Percentiles rank a stretch among this genome's conserved stretches.
These are phyloP conservation scores for Lacerta viridis DNA, from an alignment of 2,797 vertebrate genomes.

Conservation along the genomic window DNA sequence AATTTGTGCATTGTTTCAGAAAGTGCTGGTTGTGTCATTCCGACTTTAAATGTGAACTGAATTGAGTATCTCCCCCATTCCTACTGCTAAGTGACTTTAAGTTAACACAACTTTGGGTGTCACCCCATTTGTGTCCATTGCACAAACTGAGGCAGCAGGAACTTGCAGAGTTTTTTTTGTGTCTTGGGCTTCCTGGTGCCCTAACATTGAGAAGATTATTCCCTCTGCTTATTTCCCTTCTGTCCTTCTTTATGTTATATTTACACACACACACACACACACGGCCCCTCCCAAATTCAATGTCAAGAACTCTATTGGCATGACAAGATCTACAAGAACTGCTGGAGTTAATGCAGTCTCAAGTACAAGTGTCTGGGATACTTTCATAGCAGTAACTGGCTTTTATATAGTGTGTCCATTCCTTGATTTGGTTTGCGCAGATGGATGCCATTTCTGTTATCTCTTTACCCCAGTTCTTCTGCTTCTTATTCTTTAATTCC, in stretches of 20 bases:
- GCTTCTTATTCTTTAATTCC: slow-evolving; percentile 18
- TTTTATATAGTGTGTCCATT: slow-evolving; percentile 74
- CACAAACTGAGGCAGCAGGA: too few relatives aligned
- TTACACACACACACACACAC: neutral
- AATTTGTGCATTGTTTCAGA: too few relatives aligned
- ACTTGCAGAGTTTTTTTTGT: too few relatives aligned
- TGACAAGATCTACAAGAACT: slow-evolving; percentile 70
- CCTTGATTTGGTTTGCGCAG: slow-evolving; percentile 66
- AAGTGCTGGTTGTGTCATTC: too few relatives aligned
- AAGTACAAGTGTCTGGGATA: slow-evolving; percentile 70
- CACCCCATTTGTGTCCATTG: too few relatives aligned
- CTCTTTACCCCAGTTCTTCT: slow-evolving; percentile 65
- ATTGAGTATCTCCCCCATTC: too few relatives aligned
- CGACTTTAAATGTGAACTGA: too few relatives aligned
- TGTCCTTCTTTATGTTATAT: fast-evolving
- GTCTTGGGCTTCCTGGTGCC: too few relatives aligned
- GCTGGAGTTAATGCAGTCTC: slow-evolving; percentile 73
- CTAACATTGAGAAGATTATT: slow-evolving; percentile 1
- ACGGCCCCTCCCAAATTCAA: slow-evolving; percentile 33
- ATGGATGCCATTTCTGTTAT: slow-evolving; percentile 68
- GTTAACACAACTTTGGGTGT: too few relatives aligned
- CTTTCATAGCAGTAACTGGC: slow-evolving; percentile 73
- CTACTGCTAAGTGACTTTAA: too few relatives aligned
- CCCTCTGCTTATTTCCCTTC: neutral
- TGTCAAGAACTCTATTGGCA: slow-evolving; percentile 69